Conservation (phyloP, 2,888 invertebrate species). For the Hemithea aestivaria region DNA sequence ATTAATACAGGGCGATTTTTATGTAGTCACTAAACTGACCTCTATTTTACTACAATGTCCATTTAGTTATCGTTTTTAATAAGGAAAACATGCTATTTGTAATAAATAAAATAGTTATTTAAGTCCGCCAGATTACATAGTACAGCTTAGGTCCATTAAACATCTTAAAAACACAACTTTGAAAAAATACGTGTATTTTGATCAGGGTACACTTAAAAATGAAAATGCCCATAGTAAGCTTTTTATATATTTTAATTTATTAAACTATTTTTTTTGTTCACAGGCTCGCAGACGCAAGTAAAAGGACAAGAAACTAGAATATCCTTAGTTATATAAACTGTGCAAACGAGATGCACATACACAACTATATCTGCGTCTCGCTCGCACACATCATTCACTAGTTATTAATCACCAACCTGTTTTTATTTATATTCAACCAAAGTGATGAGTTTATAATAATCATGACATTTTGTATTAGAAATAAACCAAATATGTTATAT, state of each 20-base stretch:
- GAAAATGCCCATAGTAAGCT: not conserved
- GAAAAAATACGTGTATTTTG: too few relatives aligned
- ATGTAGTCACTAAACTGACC: too few relatives aligned
- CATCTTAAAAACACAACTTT: too few relatives aligned
- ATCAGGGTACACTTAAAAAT: not conserved
- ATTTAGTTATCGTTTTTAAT: too few relatives aligned
- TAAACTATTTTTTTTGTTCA: constrained; percentile 24
- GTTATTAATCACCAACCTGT: constrained; percentile 29
- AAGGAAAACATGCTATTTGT: too few relatives aligned
- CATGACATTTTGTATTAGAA: constrained; percentile 48
- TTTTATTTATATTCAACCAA: constrained; percentile 38
- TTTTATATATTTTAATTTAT: not conserved
- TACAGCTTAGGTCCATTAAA: too few relatives aligned
- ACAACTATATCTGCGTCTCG: constrained; percentile 30
- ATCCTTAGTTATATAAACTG: constrained; percentile 19
- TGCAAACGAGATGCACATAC: constrained; percentile 35
- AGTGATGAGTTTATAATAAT: constrained; percentile 34
- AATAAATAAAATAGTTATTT: too few relatives aligned
- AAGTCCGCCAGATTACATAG: too few relatives aligned
- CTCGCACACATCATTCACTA: constrained; percentile 28
- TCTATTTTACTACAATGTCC: too few relatives aligned
- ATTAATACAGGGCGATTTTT: too few relatives aligned
- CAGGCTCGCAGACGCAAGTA: constrained; percentile 67
- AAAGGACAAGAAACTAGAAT: constrained; percentile 21
- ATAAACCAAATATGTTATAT: constrained; percentile 46